Percentiles rank a stretch among this genome's conserved stretches.
These are phyloP conservation scores for Watsonalla binaria DNA, from an alignment of 2,888 invertebrate species.

Conservation along the genomic window DNA sequence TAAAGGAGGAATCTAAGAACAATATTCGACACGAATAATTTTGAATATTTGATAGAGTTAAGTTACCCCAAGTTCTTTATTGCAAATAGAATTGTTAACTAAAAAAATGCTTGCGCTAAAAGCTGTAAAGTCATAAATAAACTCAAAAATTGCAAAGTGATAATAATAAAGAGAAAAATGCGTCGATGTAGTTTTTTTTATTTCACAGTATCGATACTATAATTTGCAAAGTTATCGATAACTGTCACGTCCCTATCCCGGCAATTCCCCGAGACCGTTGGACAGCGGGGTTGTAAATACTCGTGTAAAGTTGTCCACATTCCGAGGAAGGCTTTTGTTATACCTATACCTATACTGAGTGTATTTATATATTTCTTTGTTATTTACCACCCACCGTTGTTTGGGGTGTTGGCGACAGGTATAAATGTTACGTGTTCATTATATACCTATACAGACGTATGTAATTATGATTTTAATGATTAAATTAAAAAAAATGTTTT, in stretches of 20 bases:
- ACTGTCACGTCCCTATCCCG: slow-evolving; percentile 39
- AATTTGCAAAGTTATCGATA: slow-evolving; percentile 20
- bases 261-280: slow-evolving; percentile 74
- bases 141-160: too few relatives aligned
- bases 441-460: slow-evolving; percentile 9
- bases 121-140: too few relatives aligned
- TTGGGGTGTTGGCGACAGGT: slow-evolving; percentile 21
- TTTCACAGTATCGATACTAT: slow-evolving; percentile 8
- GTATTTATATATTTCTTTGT: slow-evolving; percentile 72
- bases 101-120: too few relatives aligned
- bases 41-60: too few relatives aligned
- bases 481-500: too few relatives aligned
- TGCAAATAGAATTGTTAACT: too few relatives aligned
- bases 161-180: background rate
- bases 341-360: background rate
- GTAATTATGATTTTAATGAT: background rate
- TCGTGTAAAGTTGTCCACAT: slow-evolving; percentile 79
- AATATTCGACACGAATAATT: too few relatives aligned
- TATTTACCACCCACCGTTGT: slow-evolving; percentile 54
- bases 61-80: too few relatives aligned
- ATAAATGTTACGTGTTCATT: slow-evolving; percentile 14
- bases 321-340: slow-evolving; percentile 66
- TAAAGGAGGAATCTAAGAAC: too few relatives aligned
- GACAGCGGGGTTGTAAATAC: slow-evolving; percentile 78
- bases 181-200: too few relatives aligned